phyloP scores from a whole-genome alignment of 2,113 vertebrate species.

The Atrichornis clamosus region DNA sequence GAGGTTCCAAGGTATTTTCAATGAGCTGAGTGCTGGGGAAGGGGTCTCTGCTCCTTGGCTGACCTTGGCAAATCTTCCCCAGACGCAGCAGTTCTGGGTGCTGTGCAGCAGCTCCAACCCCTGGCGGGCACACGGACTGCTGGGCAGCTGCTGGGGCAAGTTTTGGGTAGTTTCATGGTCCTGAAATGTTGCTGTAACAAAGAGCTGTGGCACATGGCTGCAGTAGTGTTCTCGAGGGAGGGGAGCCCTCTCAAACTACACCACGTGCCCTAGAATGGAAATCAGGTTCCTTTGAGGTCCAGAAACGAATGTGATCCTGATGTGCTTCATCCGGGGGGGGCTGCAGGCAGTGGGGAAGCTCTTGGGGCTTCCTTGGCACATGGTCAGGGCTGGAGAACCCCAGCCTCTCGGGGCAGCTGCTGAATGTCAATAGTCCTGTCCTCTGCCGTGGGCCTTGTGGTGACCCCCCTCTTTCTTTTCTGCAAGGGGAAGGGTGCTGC shows the following conservation, averaged over 20 bases:
- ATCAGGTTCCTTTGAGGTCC: neutral
- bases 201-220: accelerated
- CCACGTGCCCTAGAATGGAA: neutral
- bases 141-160: neutral
- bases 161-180: neutral
- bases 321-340: neutral
- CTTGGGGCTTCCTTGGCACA: accelerated
- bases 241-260: neutral
- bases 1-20: neutral
- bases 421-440: neutral
- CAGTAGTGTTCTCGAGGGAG: neutral
- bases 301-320: accelerated
- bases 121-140: accelerated
- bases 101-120: neutral
- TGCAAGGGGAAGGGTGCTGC: neutral
- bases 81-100: neutral
- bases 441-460: neutral
- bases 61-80: neutral
- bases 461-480: neutral
- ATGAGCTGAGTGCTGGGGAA: neutral
- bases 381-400: neutral
- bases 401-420: neutral
- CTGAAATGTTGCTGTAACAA: accelerated
- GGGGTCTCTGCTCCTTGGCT: neutral
- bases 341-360: neutral